Evolutionary conservation across 2,113 vertebrate genomes (phyloP).

Genomic region (Triplophysa rosa): DNA sequence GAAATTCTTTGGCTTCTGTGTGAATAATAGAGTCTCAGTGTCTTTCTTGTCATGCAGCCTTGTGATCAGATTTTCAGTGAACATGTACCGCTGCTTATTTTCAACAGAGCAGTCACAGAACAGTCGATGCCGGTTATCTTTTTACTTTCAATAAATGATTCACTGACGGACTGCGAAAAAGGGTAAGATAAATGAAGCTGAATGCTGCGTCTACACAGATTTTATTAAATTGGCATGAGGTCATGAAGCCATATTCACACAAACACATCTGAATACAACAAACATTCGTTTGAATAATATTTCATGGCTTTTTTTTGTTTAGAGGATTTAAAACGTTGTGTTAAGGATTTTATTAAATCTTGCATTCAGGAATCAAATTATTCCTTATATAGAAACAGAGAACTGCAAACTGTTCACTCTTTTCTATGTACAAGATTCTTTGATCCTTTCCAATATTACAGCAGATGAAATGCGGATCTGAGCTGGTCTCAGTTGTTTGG

Average conservation of each 20-base stretch:
- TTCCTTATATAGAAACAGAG: background rate
- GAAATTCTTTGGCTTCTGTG: background rate
- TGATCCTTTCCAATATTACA: background rate
- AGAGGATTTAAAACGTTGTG: background rate
- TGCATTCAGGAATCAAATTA: background rate
- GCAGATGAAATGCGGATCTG: background rate
- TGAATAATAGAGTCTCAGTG: background rate
- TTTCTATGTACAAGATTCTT: background rate
- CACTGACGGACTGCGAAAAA: background rate
- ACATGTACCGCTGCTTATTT: too few species aligned
- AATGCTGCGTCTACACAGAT: conserved; percentile 1
- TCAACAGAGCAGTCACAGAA: too few species aligned
- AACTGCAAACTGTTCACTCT: background rate
- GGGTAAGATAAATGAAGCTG: background rate
- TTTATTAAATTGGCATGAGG: background rate
- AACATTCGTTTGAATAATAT: background rate
- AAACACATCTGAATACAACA: background rate
- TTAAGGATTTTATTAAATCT: background rate
- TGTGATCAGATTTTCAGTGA: background rate
- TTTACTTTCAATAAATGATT: background rate
- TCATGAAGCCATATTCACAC: background rate
- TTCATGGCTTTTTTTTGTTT: conserved; percentile 14
- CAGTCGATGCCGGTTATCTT: background rate
- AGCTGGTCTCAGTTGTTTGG: background rate
- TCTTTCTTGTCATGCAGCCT: background rate